These are phyloP conservation scores for Varroa destructor DNA, from an alignment of 1,140 invertebrate species.

Conservation along the genomic window DNA sequence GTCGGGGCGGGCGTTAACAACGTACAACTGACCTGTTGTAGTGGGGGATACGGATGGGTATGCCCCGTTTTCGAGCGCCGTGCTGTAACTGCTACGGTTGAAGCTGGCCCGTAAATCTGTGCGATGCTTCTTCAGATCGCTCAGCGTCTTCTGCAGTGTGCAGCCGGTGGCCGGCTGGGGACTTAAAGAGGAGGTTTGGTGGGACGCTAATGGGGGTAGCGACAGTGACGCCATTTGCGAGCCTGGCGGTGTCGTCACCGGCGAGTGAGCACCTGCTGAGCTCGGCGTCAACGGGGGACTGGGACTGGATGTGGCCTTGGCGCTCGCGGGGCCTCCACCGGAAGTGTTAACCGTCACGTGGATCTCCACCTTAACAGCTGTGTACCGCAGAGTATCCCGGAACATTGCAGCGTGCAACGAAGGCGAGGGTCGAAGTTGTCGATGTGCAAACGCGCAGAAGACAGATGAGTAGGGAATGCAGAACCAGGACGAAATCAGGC, in stretches of 20 bases:
- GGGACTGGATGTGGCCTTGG: conserved; percentile 43
- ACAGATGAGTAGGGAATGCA: too few relatives aligned
- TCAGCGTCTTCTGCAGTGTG: conserved; percentile 48
- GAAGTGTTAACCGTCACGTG: conserved; percentile 40
- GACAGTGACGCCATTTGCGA: too few relatives aligned
- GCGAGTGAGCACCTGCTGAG: conserved; percentile 60
- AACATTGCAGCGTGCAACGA: too few relatives aligned
- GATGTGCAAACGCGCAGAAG: too few relatives aligned
- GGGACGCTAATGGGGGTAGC: conserved; percentile 24
- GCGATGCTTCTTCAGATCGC: conserved; percentile 76
- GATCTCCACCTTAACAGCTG: conserved; percentile 36
- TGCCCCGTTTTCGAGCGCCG: conserved; percentile 24
- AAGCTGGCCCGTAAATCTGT: conserved; percentile 40
- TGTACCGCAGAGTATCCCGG: background rate
- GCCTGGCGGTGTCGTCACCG: too few relatives aligned
- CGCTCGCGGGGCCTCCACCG: conserved; percentile 41
- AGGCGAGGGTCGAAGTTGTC: too few relatives aligned
- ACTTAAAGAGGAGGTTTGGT: conserved; percentile 26
- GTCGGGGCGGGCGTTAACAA: background rate
- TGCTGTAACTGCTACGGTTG: conserved; percentile 26
- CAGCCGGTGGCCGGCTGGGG: conserved; percentile 35
- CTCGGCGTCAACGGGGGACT: conserved; percentile 73
- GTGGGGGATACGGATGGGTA: conserved; percentile 15
- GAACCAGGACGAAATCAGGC: too few relatives aligned
- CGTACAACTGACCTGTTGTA: conserved; percentile 9